These are phyloP conservation scores for Lampropteryx suffumata DNA, from an alignment of 2,888 invertebrate genomes.

Conservation along the genomic window DNA sequence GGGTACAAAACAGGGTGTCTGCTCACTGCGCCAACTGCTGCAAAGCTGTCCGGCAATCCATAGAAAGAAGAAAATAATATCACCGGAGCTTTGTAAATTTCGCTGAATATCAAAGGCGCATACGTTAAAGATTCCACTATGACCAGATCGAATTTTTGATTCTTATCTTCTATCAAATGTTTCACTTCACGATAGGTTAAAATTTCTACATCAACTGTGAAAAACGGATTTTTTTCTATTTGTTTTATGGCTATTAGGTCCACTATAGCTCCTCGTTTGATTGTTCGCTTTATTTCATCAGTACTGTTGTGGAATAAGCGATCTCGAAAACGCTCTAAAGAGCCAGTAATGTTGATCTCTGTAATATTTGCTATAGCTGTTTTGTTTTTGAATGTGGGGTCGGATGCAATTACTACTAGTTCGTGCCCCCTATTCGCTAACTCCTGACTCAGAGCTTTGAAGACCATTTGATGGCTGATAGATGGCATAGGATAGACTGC, in stretches of 20 bases:
- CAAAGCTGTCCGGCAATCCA: conserved; percentile 33
- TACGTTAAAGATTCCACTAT: conserved; percentile 38
- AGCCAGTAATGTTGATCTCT: conserved; percentile 48
- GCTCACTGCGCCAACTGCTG: conserved; percentile 35
- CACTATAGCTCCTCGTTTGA: conserved; percentile 32
- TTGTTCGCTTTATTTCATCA: neutral
- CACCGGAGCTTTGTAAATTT: conserved; percentile 42
- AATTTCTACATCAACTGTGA: conserved; percentile 7
- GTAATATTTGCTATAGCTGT: conserved; percentile 44
- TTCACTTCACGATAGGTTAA: conserved; percentile 30
- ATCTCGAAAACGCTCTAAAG: neutral
- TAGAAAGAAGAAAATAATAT: conserved; percentile 40
- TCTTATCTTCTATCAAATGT: conserved; percentile 36
- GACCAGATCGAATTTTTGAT: conserved; percentile 45
- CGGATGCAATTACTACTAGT: conserved; percentile 53
- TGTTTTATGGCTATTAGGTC: conserved; percentile 3
- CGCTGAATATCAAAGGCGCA: conserved; percentile 35
- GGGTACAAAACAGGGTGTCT: conserved; percentile 40
- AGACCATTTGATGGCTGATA: conserved; percentile 62
- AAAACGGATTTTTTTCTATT: neutral
- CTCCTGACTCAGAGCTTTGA: conserved; percentile 47
- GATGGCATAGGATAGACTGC: conserved; percentile 53
- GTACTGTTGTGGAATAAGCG: too few relatives aligned
- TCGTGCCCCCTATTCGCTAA: conserved; percentile 61
- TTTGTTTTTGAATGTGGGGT: conserved; percentile 43